A percentile compares a stretch with the other conserved stretches of the same genome.
These are phyloP conservation scores for Charina bottae DNA, from an alignment of 2,113 vertebrate species.

Conservation along the genomic window DNA sequence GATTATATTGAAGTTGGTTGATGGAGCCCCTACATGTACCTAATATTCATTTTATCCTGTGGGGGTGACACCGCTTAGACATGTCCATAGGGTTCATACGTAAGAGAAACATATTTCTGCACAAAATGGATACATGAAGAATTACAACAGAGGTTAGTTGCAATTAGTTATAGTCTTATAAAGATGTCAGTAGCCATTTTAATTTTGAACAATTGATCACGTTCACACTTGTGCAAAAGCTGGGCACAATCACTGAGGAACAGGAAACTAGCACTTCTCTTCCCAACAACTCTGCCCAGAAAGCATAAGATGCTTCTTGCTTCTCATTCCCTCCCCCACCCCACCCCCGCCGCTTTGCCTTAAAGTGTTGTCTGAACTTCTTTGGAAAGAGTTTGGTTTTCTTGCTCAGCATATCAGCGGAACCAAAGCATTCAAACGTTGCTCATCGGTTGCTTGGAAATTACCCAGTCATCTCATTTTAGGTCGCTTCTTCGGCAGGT, in stretches of 20 bases:
- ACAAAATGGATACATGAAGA: slow-evolving; percentile 42
- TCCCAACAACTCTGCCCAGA: background rate
- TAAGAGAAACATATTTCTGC: slow-evolving; percentile 42
- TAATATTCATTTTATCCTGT: slow-evolving; percentile 43
- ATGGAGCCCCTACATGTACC: slow-evolving; percentile 28
- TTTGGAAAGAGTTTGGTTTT: background rate
- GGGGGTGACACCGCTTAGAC: slow-evolving; percentile 22
- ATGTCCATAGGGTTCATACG: slow-evolving; percentile 33
- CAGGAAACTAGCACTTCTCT: slow-evolving; percentile 25
- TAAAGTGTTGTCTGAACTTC: slow-evolving; percentile 52
- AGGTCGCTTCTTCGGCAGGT: slow-evolving; percentile 74
- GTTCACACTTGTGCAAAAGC: slow-evolving; percentile 57
- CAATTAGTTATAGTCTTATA: slow-evolving; percentile 55
- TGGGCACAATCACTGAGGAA: slow-evolving; percentile 36
- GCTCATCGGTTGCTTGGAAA: background rate
- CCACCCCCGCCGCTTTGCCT: slow-evolving; percentile 47
- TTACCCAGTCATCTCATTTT: slow-evolving; percentile 19
- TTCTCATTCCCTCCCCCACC: slow-evolving; percentile 55
- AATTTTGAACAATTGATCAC: slow-evolving; percentile 55
- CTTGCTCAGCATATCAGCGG: slow-evolving; percentile 49
- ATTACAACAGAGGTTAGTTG: slow-evolving; percentile 55
- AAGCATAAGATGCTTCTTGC: background rate
- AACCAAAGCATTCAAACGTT: slow-evolving; percentile 42
- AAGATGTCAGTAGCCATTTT: slow-evolving; percentile 63
- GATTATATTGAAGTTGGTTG: slow-evolving; percentile 13